Percentiles rank a stretch among this genome's conserved stretches.
These are phyloP conservation scores for Leucoraja ocellata DNA, from an alignment of 2,797 vertebrate genomes.

Conservation along the genomic window DNA sequence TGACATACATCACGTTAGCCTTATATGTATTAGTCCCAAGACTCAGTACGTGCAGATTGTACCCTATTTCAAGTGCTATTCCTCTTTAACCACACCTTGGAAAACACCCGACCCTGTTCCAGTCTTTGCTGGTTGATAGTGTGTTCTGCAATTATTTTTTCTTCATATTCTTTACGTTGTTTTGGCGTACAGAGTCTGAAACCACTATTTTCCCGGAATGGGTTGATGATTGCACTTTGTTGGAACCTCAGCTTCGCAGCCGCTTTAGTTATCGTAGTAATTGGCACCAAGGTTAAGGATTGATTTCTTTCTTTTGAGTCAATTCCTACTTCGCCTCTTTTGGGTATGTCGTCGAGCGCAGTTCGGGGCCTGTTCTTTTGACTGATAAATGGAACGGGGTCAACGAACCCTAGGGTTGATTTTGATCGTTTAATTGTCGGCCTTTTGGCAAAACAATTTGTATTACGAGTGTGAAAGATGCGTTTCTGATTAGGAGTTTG, in stretches of 20 bases:
- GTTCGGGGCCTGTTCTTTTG: conserved; percentile 17
- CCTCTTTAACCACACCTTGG: conserved; percentile 55
- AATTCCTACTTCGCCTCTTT: conserved; percentile 40
- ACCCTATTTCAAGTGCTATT: conserved; percentile 57
- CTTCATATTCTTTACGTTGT: conserved; percentile 47
- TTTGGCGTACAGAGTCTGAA: conserved; percentile 57
- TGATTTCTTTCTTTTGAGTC: conserved; percentile 41
- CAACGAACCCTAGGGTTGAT: conserved; percentile 22
- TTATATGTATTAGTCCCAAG: not conserved
- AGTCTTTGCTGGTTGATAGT: conserved; percentile 40
- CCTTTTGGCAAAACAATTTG: conserved; percentile 53
- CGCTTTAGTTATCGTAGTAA: conserved; percentile 26
- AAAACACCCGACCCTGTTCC: conserved; percentile 41
- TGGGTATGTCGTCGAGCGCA: not conserved
- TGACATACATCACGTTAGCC: not conserved
- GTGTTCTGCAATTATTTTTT: conserved; percentile 25
- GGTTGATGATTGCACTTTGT: conserved; percentile 42
- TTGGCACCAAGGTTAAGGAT: not conserved
- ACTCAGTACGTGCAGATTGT: conserved; percentile 34
- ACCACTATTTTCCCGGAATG: conserved; percentile 44
- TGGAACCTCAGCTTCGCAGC: not conserved
- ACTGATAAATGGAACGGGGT: not conserved
- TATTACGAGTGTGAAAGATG: conserved; percentile 43
- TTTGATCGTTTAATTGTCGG: conserved; percentile 46
- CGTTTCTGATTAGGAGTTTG: conserved; percentile 49